A percentile compares a stretch with the other conserved stretches of the same genome.
Evolutionary conservation across 2,113 vertebrate genomes (phyloP).

Genomic region (Fulica atra): DNA sequence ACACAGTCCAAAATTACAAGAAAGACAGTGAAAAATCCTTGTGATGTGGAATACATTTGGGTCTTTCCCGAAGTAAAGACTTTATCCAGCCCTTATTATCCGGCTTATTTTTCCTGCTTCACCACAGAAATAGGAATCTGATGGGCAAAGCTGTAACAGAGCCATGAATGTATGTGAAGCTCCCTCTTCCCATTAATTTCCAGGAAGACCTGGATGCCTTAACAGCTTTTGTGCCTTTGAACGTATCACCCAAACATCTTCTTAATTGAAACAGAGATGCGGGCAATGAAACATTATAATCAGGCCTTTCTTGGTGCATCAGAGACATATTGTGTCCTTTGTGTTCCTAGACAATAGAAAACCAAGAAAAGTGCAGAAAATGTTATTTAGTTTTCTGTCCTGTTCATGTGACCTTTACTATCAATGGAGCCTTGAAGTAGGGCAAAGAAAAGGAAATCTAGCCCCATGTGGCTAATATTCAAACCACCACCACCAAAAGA

Average conservation of each 20-base stretch:
- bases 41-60: not conserved
- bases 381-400: not conserved
- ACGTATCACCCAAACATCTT: not conserved
- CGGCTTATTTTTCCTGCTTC: not conserved
- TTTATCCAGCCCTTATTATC: not conserved
- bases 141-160: not conserved
- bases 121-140: not conserved
- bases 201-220: not conserved
- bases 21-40: not conserved
- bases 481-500: not conserved
- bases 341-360: not conserved
- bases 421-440: not conserved
- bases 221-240: not conserved
- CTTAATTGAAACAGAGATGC: not conserved
- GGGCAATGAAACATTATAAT: not conserved
- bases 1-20: not conserved
- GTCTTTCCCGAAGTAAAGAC: not conserved
- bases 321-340: not conserved
- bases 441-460: not conserved
- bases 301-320: not conserved
- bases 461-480: not conserved
- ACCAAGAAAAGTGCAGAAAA: not conserved
- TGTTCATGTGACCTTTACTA: not conserved
- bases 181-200: not conserved
- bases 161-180: not conserved